Evolutionary conservation across 2,888 invertebrate genomes (phyloP).

Genomic region (Panopea generosa): DNA sequence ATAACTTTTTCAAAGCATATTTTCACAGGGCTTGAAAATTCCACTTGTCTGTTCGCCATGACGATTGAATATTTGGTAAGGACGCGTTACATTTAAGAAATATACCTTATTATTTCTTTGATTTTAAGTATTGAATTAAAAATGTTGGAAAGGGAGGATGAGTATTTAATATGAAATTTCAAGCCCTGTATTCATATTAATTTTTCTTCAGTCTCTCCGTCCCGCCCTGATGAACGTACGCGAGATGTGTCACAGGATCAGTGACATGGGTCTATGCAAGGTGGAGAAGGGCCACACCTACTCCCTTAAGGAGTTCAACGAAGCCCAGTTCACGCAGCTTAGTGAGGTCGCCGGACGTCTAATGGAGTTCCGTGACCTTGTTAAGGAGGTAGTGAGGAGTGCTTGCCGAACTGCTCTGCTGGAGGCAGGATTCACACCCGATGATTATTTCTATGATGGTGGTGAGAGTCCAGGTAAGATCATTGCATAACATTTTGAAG

Average conservation of each 20-base stretch:
- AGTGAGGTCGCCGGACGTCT: constrained; percentile 84
- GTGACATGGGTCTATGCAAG: constrained; percentile 85
- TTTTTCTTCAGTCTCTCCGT: constrained; percentile 87
- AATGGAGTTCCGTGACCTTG: constrained; percentile 85
- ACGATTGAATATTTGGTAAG: too few species aligned
- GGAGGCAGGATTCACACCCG: constrained; percentile 91
- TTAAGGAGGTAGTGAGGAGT: constrained; percentile 88
- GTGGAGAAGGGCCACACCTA: constrained; percentile 85
- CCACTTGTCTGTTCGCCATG: too few species aligned
- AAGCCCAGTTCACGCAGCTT: constrained; percentile 84
- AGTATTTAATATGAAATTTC: too few species aligned
- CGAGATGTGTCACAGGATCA: constrained; percentile 85
- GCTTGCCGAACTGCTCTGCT: constrained; percentile 92
- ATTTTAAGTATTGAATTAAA: too few species aligned
- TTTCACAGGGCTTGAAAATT: too few species aligned
- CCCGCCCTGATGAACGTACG: constrained; percentile 91
- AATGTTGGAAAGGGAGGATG: too few species aligned
- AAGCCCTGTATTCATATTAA: too few species aligned
- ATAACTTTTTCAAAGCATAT: too few species aligned
- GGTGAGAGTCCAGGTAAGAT: constrained; percentile 75
- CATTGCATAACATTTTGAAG: too few species aligned
- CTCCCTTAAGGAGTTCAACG: constrained; percentile 83
- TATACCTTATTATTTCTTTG: too few species aligned
- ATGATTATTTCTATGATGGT: constrained; percentile 88
- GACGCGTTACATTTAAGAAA: too few species aligned